A percentile compares a stretch with the other conserved stretches of the same genome.
These are phyloP conservation scores for Nycticebus coucang DNA, from an alignment of 2,113 vertebrate species.

Conservation along the genomic window DNA sequence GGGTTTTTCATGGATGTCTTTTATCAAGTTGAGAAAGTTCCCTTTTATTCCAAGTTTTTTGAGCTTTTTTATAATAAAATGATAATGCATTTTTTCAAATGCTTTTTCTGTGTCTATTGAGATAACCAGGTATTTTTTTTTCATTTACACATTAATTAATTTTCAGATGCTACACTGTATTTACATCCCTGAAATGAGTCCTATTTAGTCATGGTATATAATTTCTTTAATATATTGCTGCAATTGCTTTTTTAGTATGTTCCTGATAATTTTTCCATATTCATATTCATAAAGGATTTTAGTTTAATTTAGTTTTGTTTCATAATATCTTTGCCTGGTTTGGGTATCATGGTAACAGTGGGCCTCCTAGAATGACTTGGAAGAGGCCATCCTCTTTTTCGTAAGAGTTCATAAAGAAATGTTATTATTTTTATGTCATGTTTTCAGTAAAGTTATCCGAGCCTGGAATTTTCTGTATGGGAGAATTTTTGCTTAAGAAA, in stretches of 20 bases:
- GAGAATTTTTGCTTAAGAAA: not conserved
- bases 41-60: not conserved
- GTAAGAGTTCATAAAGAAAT: not conserved
- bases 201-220: not conserved
- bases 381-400: not conserved
- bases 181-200: not conserved
- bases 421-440: not conserved
- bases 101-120: not conserved
- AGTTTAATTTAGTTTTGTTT: not conserved
- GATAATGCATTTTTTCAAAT: not conserved
- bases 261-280: not conserved
- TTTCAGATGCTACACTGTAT: not conserved
- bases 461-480: not conserved
- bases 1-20: not conserved
- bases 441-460: not conserved
- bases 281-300: not conserved
- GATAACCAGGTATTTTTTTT: not conserved
- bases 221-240: not conserved
- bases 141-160: not conserved
- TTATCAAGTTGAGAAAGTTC: not conserved
- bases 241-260: not conserved
- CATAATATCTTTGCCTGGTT: not conserved
- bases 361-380: not conserved
- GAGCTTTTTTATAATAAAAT: not conserved
- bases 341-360: not conserved